phyloP scores from a whole-genome alignment of 2,113 vertebrate species.

The Lynx canadensis region DNA sequence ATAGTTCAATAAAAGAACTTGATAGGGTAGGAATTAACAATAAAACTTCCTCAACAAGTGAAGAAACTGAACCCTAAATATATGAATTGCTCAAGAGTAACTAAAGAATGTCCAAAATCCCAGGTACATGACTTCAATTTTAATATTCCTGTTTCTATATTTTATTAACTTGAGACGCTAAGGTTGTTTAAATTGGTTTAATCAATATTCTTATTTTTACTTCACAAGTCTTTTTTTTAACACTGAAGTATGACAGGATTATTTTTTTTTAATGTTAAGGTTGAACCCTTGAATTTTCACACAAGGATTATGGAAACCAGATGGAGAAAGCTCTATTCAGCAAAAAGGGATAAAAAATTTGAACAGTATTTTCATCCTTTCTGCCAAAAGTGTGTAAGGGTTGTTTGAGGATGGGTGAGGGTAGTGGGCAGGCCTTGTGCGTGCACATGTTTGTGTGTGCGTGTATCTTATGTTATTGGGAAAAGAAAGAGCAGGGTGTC shows the following conservation, averaged over 20 bases:
- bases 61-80: neutral
- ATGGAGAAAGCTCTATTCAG: neutral
- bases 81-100: neutral
- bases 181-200: neutral
- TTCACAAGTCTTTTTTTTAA: slow-evolving; percentile 37
- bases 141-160: neutral
- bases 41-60: neutral
- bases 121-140: neutral
- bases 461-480: neutral
- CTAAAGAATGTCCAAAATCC: neutral
- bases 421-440: neutral
- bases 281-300: slow-evolving; percentile 53
- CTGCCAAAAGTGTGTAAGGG: neutral
- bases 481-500: neutral
- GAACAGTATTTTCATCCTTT: neutral
- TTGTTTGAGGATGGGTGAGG: neutral
- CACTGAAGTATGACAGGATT: neutral
- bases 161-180: neutral
- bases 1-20: neutral
- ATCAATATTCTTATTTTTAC: slow-evolving; percentile 23
- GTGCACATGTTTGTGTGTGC: neutral
- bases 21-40: neutral
- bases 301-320: slow-evolving; percentile 32
- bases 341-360: slow-evolving; percentile 1
- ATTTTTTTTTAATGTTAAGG: slow-evolving; percentile 26